A percentile compares a stretch with the other conserved stretches of the same genome.
phyloP scores from a whole-genome alignment of 2,888 invertebrate species.

The Brenthis ino region DNA sequence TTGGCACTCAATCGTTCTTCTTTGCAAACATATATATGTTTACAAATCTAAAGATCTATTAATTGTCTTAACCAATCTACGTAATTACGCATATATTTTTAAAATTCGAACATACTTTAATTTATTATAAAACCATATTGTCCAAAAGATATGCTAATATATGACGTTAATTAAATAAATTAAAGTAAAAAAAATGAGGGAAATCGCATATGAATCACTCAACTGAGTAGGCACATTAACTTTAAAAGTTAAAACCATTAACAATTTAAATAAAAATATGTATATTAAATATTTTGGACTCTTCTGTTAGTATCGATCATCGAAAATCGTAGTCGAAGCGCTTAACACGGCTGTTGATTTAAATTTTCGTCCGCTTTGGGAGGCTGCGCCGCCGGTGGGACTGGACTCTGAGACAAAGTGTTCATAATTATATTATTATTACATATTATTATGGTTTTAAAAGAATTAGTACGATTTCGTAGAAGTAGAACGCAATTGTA shows the following conservation, averaged over 20 bases:
- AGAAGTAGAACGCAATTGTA: conserved; percentile 16
- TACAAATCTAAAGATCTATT: background rate
- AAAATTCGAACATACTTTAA: background rate
- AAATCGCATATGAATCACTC: conserved; percentile 44
- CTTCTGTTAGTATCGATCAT: conserved; percentile 51
- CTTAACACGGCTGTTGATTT: conserved; percentile 85
- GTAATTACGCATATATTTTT: background rate
- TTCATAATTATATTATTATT: background rate
- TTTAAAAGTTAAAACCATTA: conserved; percentile 47
- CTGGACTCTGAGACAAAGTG: conserved; percentile 84
- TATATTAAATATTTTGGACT: conserved; percentile 59
- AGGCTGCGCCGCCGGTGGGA: conserved; percentile 82
- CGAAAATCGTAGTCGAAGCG: conserved; percentile 43
- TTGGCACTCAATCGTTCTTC: conserved; percentile 5
- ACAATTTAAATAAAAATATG: conserved; percentile 59
- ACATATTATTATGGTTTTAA: background rate
- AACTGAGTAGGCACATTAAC: conserved; percentile 52
- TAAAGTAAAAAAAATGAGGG: conserved; percentile 16
- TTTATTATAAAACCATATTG: background rate
- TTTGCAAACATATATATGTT: conserved; percentile 3
- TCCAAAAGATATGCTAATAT: conserved; percentile 22
- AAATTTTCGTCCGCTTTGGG: conserved; percentile 89
- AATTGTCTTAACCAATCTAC: conserved; percentile 1
- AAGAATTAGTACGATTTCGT: background rate
- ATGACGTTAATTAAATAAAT: conserved; percentile 7